Base-by-base conservation (phyloP, 1,140 invertebrate species). In the Dinothrombium tinctorium region DNA sequence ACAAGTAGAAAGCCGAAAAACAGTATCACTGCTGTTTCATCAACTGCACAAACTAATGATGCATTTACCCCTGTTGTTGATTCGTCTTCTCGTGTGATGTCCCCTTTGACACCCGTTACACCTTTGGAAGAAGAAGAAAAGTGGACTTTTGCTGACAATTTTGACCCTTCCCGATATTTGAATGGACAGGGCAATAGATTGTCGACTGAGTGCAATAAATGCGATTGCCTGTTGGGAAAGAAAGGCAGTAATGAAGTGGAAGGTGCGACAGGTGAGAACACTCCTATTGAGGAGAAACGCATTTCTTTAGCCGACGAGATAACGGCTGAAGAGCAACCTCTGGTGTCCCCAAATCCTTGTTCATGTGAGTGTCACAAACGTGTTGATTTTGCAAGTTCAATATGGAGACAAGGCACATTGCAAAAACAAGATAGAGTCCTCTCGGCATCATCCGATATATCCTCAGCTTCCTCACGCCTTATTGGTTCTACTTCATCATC, bases 1-100 rank as follows among this genome's bases (percentile, higher is more conserved):
- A 52, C 55, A 33, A 41, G 51, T 25, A 46, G 55, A 33, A 52
- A 50, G 20, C 47, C 49, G 40, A 25, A 37, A 29, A 26, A 22
- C 12, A 44, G 9, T 21, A 36, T 22, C 20, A 33, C 14, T 35
- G 40, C 32, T 39, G 40, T 25, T 46, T 42, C 22, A 11, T 26
- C 29, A 14, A 26, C 40, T 33, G n/a, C 37, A 40, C 11, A 7
- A 42, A 40, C 37, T 11, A 23, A 12, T 15, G 22, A 40, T 33
- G 24, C 37, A 20, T 40, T 49, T 15, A 35, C 33, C 5, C 28
- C 19, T 21, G 15, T 37, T n/a, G 41, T 39, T 25, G 15, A 33
- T 35, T 28, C 32, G 37, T 33, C 35, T 7, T 24, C 41, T 40
- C 14, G 28, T 22, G 25, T 32, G 17, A 14, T 19, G 32, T 44